phyloP scores from a whole-genome alignment of 2,888 invertebrate species.

The Brassicogethes aeneus region DNA sequence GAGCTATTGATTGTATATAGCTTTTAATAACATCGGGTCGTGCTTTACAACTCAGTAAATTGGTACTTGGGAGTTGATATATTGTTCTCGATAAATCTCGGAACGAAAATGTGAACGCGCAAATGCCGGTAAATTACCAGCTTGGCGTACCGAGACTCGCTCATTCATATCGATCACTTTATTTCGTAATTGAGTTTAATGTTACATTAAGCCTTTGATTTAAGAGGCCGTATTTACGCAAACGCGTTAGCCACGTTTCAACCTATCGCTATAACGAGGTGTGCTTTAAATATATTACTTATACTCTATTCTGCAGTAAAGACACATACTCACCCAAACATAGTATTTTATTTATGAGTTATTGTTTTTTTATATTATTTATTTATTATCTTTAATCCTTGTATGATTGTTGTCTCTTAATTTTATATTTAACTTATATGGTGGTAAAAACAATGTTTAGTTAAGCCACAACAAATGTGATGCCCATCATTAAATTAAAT shows the following conservation, averaged over 20 bases:
- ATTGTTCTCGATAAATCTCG: conserved; percentile 29
- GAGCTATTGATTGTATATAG: conserved; percentile 31
- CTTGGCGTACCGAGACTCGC: conserved; percentile 27
- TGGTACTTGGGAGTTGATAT: conserved; percentile 31
- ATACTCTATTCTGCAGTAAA: too few species aligned
- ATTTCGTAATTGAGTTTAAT: conserved; percentile 27
- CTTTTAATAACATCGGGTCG: conserved; percentile 31
- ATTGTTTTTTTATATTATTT: too few species aligned
- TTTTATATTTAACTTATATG: too few species aligned
- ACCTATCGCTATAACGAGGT: neutral
- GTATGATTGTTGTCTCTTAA: too few species aligned
- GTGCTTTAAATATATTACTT: neutral
- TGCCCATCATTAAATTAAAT: too few species aligned
- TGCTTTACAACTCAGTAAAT: conserved; percentile 32
- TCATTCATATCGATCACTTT: conserved; percentile 29
- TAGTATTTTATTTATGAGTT: too few species aligned
- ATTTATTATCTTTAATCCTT: too few species aligned
- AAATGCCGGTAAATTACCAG: conserved; percentile 30
- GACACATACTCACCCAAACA: too few species aligned
- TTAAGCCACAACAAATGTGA: too few species aligned
- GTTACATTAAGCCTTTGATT: conserved; percentile 14
- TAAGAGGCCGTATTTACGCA: conserved; percentile 4
- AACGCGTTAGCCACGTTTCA: neutral
- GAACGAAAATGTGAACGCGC: conserved; percentile 28
- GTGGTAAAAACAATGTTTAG: too few species aligned